Evolutionary conservation across 1,140 invertebrate species (phyloP), one percentile per base, ranked within the genome.

Genomic region (Bombyx mandarina): DNA sequence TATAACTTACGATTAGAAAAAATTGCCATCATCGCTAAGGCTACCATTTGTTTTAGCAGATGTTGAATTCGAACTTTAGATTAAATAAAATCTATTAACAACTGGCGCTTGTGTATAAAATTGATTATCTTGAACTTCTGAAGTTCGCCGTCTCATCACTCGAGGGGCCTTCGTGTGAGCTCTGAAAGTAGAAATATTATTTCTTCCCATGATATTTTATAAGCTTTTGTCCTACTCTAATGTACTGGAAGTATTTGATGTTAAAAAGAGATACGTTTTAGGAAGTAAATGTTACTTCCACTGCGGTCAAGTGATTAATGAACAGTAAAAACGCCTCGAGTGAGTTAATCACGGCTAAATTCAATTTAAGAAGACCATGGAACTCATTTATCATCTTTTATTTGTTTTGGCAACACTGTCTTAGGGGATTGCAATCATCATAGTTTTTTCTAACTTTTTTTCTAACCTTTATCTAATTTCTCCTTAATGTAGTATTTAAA

Each of bases 321-420:
- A 79, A 86, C 80, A 83, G 72, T 79, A 82, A 85, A 83, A 83
- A 85, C 82, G 82, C 83, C 83, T 86, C 78, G 73, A 85, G 75
- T 82, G 73, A 75, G 75, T 79, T 82, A 77, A 84, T 83, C 76
- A 81, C 79, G 73, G 74, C 80, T 80, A 84, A 84, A 86, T 84
- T 84, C 79, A 84, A 86, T 86, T 86, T 86, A 82, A 75, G 75
- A 81, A 78, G 77, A 81, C 77, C 63, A 63, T 63, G 63, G 65
- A 74, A 67, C 63, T 70, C 72, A 77, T 80, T 81, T 71, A 75
- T 79, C 79, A 78, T 56, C 60, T 81, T 82, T 83, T 86, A 77
- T 86, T 86, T 86, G 79, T 81, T 84, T 84, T 83, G 10, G 8
- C 26, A 35, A 35, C 26, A 35, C 26, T 35, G 26, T 35, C 26